Base-by-base conservation (phyloP, 2,888 invertebrate species). In the Mythimna ferrago region DNA sequence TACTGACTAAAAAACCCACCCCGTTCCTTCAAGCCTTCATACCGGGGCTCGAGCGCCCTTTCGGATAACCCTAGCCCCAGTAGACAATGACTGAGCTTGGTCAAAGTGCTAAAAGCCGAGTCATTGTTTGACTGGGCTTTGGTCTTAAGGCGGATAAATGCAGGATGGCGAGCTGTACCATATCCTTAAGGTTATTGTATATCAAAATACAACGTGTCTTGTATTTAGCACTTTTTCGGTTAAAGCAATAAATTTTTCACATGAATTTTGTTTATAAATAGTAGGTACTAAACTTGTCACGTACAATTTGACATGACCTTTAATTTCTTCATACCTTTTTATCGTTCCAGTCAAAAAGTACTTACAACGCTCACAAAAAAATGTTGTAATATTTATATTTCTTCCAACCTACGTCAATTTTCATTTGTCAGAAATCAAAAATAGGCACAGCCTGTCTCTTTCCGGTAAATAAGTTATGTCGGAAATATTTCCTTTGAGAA, bases 371-470 rank as follows among this genome's bases (percentile, higher is more conserved):
- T 54, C n/a, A 38, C 74, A 48, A 11, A 64, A 48, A 61, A 78
- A 67, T 60, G 48, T 81, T 51, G 72, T 84, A 63, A 86, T 76
- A 81, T 84, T 75, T 77, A 71, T 63, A 75, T 84, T 76, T 65
- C 65, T 57, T 35, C 56, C 61, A 61, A 84, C 84, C 84, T 81
- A 60, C 32, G 68, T 84, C 84, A 84, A 81, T 86, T 77, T 75
- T 73, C 67, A 84, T 86, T 84, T 84, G 73, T 80, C 68, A 35
- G 58, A 61, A 70, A 73, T 80, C 69, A 69, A 66, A 82, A 78
- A 72, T 76, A 65, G 68, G 57, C 19, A 5, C 66, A 2, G 26
- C 0, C 21, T 66, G 48, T 54, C 64, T 65, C 11, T 57, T 68
- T 61, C 51, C 60, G 77, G 76, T 75, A 58, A 54, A 75, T 75